Base-by-base conservation (phyloP, 2,113 vertebrate species). In the Camelus dromedarius region DNA sequence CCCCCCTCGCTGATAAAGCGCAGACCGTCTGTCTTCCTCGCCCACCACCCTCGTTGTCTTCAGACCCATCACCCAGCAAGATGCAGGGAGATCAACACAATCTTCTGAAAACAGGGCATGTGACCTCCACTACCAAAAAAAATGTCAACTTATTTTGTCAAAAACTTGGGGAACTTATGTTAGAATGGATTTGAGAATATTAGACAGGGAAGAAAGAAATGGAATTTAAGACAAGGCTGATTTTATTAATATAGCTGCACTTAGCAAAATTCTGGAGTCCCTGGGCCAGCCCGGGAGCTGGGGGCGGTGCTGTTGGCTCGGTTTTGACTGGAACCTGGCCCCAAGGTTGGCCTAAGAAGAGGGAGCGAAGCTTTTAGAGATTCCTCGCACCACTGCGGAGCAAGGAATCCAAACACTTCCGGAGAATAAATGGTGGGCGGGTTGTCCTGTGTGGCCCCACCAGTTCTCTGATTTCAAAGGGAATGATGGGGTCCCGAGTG, bases 361-460 rank as follows among this genome's bases (percentile, higher is more conserved):
- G 54, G 38, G 14, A 26, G 30, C 48, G 24, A 62, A 13, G 22
- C 0, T 38, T 72, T 42, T 54, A 66, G n/a, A 67, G n/a, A 15
- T 30, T 24, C 22, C 24, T 66, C 20, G 12, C 42, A 35, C 42
- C 16, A 30, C 32, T 5, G 12, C 1, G 42, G 54, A 46, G 38
- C 4, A 1, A 46, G 30, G 50, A 46, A 16, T 22, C 16, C 35
- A 16, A 19, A 20, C 2, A 8, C 11, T 6, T 11, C 3, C 12
- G 50, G 79, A 38, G 32, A 64, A 13, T 64, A 38, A 35, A 35
- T 0, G 13, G 56, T 13, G 69, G 67, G 24, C 28, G 14, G 35
- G 35, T 35, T 19, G 26, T 24, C 56, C 22, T 2, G 0, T 20
- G 66, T 30, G 26, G 10, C 38, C 52, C 89, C 66, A 42, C 38